A percentile compares a stretch with the other conserved stretches of the same genome.
These are phyloP conservation scores for Sphaeramia orbicularis DNA, from an alignment of 2,797 vertebrate genomes.

Conservation along the genomic window DNA sequence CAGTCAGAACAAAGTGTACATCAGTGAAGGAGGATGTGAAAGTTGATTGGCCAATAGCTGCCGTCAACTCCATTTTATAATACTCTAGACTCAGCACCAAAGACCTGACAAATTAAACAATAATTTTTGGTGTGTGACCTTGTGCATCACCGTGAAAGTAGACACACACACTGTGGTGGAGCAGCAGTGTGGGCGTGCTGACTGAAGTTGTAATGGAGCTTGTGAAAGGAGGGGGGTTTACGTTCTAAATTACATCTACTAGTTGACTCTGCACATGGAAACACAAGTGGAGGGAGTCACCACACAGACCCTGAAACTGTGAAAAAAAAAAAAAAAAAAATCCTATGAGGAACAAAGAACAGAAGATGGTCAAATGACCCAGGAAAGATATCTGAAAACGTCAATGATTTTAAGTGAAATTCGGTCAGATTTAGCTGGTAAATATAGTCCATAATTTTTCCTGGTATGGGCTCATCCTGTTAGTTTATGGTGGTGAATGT, in stretches of 20 bases:
- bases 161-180: background rate
- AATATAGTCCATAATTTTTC: background rate
- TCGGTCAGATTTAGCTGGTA: background rate
- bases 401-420: too few species aligned
- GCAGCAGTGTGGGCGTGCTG: background rate
- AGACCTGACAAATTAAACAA: conserved; percentile 1
- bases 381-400: background rate
- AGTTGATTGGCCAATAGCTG: conserved; percentile 40
- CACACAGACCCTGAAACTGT: background rate
- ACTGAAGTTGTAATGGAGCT: background rate
- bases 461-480: conserved; percentile 22
- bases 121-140: background rate
- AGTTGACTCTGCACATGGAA: background rate
- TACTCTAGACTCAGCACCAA: background rate
- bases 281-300: conserved; percentile 1
- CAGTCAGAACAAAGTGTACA: conserved; percentile 27
- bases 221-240: background rate
- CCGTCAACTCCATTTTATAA: background rate
- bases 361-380: background rate
- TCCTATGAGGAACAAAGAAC: background rate
- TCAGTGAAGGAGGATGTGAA: conserved; percentile 61
- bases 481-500: conserved; percentile 42
- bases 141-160: conserved; percentile 16
- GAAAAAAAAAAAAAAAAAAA: conserved; percentile 5
- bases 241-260: background rate